These are phyloP conservation scores for Melipona quadrifasciata DNA, from an alignment of 1,140 invertebrate genomes.

Conservation along the genomic window DNA sequence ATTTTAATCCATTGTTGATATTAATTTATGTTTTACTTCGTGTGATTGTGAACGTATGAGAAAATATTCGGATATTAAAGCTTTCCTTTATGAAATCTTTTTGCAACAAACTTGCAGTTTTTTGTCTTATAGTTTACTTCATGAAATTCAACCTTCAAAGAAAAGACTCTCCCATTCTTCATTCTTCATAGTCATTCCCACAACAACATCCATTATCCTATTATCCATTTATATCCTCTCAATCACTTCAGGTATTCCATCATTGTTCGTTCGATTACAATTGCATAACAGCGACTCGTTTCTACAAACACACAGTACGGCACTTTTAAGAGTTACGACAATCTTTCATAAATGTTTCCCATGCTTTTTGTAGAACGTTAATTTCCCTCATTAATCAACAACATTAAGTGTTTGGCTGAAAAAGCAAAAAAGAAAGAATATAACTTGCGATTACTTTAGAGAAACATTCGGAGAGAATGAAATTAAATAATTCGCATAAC, in stretches of 20 bases:
- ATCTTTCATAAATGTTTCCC: background rate
- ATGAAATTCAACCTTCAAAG: background rate
- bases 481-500: background rate
- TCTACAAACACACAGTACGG: too few species aligned
- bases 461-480: background rate
- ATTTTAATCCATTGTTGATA: too few species aligned
- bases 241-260: background rate
- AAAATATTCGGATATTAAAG: too few species aligned
- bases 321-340: background rate
- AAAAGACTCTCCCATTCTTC: background rate
- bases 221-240: background rate
- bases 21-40: too few species aligned
- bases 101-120: background rate
- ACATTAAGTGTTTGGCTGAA: background rate
- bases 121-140: background rate
- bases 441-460: background rate
- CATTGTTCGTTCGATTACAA: background rate
- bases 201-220: background rate
- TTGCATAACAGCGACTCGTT: background rate
- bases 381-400: slow-evolving; percentile 13
- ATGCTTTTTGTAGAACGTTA: background rate
- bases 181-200: background rate
- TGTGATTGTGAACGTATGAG: too few species aligned
- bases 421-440: background rate
- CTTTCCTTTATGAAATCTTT: too few species aligned